phyloP scores from a whole-genome alignment of 2,113 vertebrate species.

The Condylura cristata region DNA sequence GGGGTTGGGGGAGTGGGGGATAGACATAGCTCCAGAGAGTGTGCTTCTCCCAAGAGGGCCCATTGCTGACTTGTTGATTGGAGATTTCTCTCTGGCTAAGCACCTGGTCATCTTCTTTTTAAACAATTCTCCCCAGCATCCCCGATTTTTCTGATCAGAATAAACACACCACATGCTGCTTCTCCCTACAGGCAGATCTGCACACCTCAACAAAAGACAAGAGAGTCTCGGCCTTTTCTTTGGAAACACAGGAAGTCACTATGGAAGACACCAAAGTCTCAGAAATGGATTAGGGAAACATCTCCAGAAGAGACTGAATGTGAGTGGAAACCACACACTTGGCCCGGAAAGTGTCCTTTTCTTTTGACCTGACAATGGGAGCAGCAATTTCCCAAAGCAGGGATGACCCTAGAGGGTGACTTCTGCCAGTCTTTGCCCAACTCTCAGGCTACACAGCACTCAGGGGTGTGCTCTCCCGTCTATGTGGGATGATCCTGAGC shows the following conservation, averaged over 20 bases:
- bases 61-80: accelerated
- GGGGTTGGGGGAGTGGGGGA: too few species aligned
- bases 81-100: background rate
- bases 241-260: background rate
- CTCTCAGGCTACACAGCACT: background rate
- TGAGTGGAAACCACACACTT: background rate
- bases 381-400: background rate
- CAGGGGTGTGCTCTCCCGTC: background rate
- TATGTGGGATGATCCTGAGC: background rate
- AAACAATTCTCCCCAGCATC: background rate
- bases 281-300: background rate
- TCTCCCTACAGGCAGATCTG: background rate
- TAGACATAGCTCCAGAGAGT: accelerated
- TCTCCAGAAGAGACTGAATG: background rate
- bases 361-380: too few species aligned
- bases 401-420: background rate
- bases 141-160: background rate
- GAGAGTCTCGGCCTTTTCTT: background rate
- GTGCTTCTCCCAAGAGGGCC: background rate
- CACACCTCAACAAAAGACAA: background rate
- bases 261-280: background rate
- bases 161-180: background rate
- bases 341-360: background rate
- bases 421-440: background rate
- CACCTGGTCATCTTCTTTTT: background rate